A percentile compares a stretch with the other conserved stretches of the same genome.
These are phyloP conservation scores for Polypedilum vanderplanki DNA, from an alignment of 1,140 invertebrate genomes.

Conservation along the genomic window DNA sequence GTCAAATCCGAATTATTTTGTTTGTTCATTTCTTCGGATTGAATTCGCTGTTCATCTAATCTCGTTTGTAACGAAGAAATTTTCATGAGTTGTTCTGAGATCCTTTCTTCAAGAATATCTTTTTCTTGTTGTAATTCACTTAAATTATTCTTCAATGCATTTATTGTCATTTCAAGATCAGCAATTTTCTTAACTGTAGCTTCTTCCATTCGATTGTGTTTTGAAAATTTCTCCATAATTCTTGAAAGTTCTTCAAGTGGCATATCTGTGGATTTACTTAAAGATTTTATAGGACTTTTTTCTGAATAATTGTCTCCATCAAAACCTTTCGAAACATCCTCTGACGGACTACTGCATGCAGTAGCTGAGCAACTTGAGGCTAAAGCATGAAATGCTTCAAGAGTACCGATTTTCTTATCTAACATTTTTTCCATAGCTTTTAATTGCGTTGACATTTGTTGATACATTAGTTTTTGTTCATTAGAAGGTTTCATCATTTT, in stretches of 20 bases:
- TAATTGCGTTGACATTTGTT: constrained; percentile 42
- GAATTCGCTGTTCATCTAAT: constrained; percentile 66
- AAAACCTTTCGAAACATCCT: constrained; percentile 60
- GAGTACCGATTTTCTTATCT: constrained; percentile 57
- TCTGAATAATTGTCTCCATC: not conserved
- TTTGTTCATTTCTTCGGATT: constrained; percentile 60
- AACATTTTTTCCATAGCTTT: constrained; percentile 53
- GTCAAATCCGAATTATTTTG: constrained; percentile 58
- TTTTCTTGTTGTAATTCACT: constrained; percentile 72
- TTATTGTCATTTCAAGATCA: constrained; percentile 66
- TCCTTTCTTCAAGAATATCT: constrained; percentile 67
- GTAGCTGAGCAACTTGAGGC: constrained; percentile 49
- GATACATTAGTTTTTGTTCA: constrained; percentile 44
- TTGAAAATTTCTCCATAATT: constrained; percentile 58
- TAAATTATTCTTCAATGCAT: constrained; percentile 45
- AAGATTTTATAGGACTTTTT: not conserved
- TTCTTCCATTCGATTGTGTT: constrained; percentile 62
- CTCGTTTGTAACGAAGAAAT: constrained; percentile 70
- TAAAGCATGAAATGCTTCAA: constrained; percentile 57
- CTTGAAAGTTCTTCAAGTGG: constrained; percentile 52
- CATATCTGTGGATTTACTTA: constrained; percentile 35
- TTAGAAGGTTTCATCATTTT: constrained; percentile 49
- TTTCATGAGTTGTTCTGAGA: constrained; percentile 69
- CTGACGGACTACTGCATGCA: constrained; percentile 61
- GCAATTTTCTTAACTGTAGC: constrained; percentile 63